Percentiles rank a stretch among this genome's conserved stretches.
These are phyloP conservation scores for Iguana delicatissima DNA, from an alignment of 2,797 vertebrate genomes.

Conservation along the genomic window DNA sequence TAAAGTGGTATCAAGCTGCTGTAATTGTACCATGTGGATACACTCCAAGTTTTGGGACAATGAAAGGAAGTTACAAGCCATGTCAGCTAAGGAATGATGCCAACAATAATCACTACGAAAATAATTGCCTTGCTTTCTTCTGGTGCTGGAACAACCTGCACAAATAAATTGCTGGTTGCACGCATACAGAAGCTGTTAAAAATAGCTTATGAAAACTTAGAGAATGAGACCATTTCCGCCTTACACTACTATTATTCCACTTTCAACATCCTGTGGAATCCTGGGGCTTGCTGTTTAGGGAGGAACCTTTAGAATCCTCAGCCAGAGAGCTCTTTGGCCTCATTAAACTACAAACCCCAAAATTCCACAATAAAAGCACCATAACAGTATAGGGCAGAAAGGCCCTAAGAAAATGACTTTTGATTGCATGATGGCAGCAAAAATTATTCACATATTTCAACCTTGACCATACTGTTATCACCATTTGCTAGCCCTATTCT, in stretches of 20 bases:
- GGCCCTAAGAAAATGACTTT: not conserved
- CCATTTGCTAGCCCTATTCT: no score
- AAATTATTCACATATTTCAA: no score
- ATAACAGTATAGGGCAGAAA: no score
- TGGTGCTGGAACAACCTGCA: constrained; percentile 44
- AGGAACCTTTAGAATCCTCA: no score
- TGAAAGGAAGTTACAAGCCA: not conserved
- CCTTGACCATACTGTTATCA: no score
- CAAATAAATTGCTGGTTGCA: constrained; percentile 53
- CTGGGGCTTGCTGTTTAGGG: no score
- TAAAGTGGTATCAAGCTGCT: no score
- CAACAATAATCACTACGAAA: constrained; percentile 31
- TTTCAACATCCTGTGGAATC: no score
- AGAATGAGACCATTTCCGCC: not conserved
- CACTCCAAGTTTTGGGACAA: fast-evolving
- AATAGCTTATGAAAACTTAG: constrained; percentile 22
- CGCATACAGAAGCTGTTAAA: constrained; percentile 20
- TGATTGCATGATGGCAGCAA: not conserved
- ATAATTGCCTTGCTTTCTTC: not conserved
- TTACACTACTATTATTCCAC: no score
- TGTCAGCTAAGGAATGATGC: constrained; percentile 24
- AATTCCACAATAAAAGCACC: no score
- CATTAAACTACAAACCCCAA: no score
- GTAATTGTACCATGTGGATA: not conserved
- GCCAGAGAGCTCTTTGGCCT: no score